phyloP scores from a whole-genome alignment of 2,113 vertebrate species.

The Agapornis roseicollis region DNA sequence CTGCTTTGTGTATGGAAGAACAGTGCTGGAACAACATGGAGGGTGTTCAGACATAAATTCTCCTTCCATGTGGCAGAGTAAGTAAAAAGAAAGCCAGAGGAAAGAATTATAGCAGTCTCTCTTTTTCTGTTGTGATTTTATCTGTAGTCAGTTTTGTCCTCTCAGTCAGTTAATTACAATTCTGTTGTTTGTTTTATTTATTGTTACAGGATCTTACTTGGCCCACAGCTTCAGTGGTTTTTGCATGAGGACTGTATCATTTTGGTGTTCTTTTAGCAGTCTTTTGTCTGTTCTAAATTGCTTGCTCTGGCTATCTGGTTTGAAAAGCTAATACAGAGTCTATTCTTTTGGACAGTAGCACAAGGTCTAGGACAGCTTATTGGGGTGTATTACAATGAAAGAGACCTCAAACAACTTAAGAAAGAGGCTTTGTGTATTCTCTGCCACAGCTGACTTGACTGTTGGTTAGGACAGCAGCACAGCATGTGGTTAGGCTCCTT shows the following conservation, averaged over 20 bases:
- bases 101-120: slow-evolving; percentile 1
- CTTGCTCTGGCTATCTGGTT: background rate
- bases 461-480: background rate
- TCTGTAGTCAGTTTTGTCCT: slow-evolving; percentile 14
- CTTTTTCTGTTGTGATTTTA: background rate
- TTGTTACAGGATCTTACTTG: background rate
- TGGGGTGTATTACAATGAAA: background rate
- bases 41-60: background rate
- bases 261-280: background rate
- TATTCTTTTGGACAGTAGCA: background rate
- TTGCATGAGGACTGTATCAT: background rate
- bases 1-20: background rate
- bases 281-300: background rate
- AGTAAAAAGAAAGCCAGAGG: background rate
- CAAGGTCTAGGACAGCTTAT: background rate
- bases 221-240: background rate
- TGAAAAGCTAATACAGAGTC: background rate
- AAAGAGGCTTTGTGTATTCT: background rate
- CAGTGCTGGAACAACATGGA: background rate
- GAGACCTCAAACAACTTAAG: background rate
- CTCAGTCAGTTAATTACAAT: slow-evolving; percentile 9
- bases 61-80: background rate
- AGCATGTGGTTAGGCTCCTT: background rate
- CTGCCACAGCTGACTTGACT: background rate
- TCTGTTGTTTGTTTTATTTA: background rate